These are phyloP conservation scores for Atlantisia rogersi DNA, from an alignment of 2,113 vertebrate genomes.

Conservation along the genomic window DNA sequence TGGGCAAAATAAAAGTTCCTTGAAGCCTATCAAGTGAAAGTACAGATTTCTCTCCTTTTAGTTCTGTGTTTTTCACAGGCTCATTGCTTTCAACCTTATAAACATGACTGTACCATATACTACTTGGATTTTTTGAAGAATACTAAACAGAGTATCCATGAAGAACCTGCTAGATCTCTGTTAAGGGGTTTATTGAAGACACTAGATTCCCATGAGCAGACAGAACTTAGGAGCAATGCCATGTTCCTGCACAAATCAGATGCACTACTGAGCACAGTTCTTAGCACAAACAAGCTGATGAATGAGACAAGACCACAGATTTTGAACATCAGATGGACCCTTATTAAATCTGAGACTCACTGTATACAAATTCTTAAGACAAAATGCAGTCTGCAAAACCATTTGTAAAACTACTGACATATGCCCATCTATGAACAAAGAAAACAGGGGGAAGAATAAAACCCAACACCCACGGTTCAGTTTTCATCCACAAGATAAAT, in stretches of 20 bases:
- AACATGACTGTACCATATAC: not conserved
- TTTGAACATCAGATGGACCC: too few relatives aligned
- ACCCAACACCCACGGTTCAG: not conserved
- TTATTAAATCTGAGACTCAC: not conserved
- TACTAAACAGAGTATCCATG: not conserved
- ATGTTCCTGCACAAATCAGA: not conserved
- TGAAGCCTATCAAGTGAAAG: not conserved
- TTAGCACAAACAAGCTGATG: not conserved
- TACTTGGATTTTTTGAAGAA: not conserved
- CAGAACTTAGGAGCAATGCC: not conserved
- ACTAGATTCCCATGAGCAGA: too few relatives aligned
- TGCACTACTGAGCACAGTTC: not conserved
- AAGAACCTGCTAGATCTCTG: not conserved
- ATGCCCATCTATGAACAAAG: not conserved
- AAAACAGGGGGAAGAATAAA: rapidly evolving
- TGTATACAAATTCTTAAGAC: not conserved
- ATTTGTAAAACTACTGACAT: not conserved
- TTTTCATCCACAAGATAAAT: not conserved
- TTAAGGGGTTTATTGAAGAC: not conserved
- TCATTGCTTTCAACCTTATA: not conserved
- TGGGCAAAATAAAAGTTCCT: not conserved
- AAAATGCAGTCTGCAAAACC: not conserved
- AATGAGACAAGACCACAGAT: not conserved
- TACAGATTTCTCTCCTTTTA: not conserved
- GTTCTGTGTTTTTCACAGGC: rapidly evolving